These are phyloP conservation scores for Myocastor coypus DNA, from an alignment of 2,113 vertebrate species.

Conservation along the genomic window DNA sequence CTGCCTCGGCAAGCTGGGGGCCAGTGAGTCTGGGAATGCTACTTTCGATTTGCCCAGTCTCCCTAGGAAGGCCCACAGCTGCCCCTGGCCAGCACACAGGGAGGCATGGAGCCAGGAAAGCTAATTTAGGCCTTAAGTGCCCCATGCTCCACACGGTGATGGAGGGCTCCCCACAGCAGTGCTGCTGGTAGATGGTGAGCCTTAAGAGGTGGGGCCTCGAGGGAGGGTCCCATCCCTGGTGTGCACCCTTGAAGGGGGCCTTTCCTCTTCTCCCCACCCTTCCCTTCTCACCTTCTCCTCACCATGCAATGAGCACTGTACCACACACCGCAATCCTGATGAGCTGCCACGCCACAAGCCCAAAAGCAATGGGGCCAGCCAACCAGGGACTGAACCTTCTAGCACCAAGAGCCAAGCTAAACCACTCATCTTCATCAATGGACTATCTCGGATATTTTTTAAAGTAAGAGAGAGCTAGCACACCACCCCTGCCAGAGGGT, in stretches of 20 bases:
- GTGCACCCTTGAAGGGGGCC: background rate
- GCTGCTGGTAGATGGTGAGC: too few relatives aligned
- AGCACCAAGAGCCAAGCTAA: background rate
- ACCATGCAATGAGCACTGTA: background rate
- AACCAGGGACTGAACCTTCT: background rate
- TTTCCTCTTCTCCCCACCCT: background rate
- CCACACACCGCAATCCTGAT: background rate
- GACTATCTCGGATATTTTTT: background rate
- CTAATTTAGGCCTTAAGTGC: background rate
- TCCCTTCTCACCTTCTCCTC: too few relatives aligned
- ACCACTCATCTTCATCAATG: background rate
- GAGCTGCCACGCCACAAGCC: background rate
- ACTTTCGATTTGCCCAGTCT: background rate
- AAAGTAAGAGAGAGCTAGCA: background rate
- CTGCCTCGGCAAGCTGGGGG: background rate
- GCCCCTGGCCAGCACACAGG: background rate
- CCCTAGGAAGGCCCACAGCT: background rate
- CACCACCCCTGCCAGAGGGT: background rate
- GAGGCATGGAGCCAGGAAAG: background rate
- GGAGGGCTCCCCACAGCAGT: background rate
- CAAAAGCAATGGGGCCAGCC: background rate
- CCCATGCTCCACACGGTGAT: background rate
- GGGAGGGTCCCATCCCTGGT: background rate
- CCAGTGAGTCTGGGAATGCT: background rate
- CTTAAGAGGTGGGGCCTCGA: background rate